Percentiles rank a stretch among this genome's conserved stretches.
Conservation (phyloP, 2,797 vertebrate species). For the Synanceia verrucosa region DNA sequence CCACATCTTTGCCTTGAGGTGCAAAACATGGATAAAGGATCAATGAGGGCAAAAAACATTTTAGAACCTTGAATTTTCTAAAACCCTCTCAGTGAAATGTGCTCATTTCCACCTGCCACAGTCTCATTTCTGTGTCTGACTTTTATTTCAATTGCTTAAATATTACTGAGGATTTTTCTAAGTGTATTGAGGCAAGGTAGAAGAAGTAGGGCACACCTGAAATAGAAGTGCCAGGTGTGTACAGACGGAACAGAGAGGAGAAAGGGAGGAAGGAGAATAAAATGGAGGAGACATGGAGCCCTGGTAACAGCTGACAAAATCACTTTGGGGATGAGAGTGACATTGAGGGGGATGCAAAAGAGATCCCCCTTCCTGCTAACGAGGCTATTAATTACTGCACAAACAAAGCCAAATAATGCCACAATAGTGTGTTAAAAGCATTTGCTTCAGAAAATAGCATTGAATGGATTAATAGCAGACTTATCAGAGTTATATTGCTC, state of each 20-base stretch:
- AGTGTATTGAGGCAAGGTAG: conserved; percentile 16
- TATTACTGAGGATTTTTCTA: conserved; percentile 17
- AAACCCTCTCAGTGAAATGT: not conserved
- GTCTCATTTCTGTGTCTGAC: not conserved
- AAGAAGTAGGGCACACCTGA: conserved; percentile 79
- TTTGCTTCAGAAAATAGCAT: not conserved
- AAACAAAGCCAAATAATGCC: not conserved
- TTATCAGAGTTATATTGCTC: not conserved
- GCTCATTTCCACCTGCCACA: not conserved
- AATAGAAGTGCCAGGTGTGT: conserved; percentile 78
- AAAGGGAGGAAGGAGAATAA: conserved; percentile 12
- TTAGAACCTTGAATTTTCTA: not conserved
- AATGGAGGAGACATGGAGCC: not conserved
- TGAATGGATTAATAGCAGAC: no score
- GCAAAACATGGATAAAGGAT: not conserved
- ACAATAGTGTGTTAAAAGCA: not conserved
- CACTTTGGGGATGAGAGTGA: not conserved
- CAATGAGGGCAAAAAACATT: not conserved
- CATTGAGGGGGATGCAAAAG: not conserved
- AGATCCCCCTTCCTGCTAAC: conserved; percentile 9
- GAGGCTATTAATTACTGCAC: conserved; percentile 11
- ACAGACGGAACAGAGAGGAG: conserved; percentile 4
- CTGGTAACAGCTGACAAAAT: conserved; percentile 15
- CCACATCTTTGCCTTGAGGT: not conserved
- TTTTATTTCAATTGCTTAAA: conserved; percentile 21